Evolutionary conservation across 1,140 invertebrate genomes (phyloP).

Genomic region (Ceratoteleas bidentatus): DNA sequence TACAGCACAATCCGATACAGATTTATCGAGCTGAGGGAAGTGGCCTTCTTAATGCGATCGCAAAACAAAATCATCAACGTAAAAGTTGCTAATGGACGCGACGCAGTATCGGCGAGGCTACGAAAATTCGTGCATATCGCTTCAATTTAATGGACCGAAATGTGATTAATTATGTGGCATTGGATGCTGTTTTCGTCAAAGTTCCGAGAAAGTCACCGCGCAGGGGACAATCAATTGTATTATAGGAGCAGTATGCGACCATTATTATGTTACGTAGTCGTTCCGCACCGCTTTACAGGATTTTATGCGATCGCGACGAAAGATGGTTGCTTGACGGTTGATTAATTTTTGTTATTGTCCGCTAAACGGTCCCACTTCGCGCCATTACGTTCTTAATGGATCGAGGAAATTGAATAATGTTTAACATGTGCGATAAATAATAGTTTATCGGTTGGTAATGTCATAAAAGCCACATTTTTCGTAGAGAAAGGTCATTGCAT

Average conservation of each 20-base stretch:
- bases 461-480: too few species aligned
- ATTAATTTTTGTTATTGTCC: too few species aligned
- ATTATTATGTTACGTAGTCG: slow-evolving; percentile 26
- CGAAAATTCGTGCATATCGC: slow-evolving; percentile 13
- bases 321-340: background rate
- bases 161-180: slow-evolving; percentile 33
- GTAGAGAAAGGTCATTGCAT: too few species aligned
- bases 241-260: slow-evolving; percentile 7
- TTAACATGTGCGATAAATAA: too few species aligned
- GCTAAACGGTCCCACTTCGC: too few species aligned
- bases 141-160: slow-evolving; percentile 26
- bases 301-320: slow-evolving; percentile 6
- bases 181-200: slow-evolving; percentile 27
- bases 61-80: slow-evolving; percentile 2
- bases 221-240: slow-evolving; percentile 30
- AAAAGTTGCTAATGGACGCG: slow-evolving; percentile 19
- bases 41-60: slow-evolving; percentile 9
- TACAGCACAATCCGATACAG: slow-evolving; percentile 10
- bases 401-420: too few species aligned
- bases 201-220: slow-evolving; percentile 12
- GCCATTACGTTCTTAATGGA: too few species aligned
- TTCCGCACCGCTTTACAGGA: slow-evolving; percentile 6
- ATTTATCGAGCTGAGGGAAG: slow-evolving; percentile 20
- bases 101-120: background rate
- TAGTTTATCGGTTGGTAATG: too few species aligned